These are phyloP conservation scores for Drosophila rubida DNA, from an alignment of 2,888 invertebrate species.

Conservation along the genomic window DNA sequence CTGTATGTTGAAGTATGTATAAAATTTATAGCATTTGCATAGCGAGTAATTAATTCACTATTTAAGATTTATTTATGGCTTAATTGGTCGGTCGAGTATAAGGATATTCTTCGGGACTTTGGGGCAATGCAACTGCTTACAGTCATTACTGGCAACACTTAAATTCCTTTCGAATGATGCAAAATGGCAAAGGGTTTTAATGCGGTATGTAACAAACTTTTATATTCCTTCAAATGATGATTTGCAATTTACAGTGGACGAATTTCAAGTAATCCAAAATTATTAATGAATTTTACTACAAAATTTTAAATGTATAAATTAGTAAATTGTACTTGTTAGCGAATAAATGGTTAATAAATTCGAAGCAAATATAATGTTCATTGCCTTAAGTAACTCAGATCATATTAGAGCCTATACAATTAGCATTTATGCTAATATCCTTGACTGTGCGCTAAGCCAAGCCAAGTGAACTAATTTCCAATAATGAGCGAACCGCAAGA, in stretches of 20 bases:
- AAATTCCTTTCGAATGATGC: background rate
- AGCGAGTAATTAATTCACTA: background rate
- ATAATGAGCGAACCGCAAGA: conserved; percentile 33
- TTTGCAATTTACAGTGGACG: too few relatives aligned
- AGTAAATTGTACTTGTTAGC: too few relatives aligned
- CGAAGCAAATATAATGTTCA: background rate
- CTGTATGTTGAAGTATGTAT: background rate
- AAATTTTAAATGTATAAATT: background rate
- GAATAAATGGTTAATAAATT: background rate
- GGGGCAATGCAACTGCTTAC: background rate
- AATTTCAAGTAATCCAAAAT: background rate
- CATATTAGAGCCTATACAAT: background rate
- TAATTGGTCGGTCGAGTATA: background rate
- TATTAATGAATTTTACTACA: background rate
- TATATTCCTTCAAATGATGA: background rate
- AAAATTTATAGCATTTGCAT: background rate
- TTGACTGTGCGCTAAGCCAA: background rate
- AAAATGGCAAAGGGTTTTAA: background rate
- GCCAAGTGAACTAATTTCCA: conserved; percentile 4
- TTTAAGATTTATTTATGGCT: background rate
- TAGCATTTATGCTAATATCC: conserved; percentile 1
- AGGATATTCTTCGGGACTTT: background rate
- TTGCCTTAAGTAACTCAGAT: background rate
- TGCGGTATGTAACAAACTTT: background rate
- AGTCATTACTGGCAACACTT: background rate